Evolutionary conservation across 2,113 vertebrate genomes (phyloP).

Genomic region (Poecile atricapillus): DNA sequence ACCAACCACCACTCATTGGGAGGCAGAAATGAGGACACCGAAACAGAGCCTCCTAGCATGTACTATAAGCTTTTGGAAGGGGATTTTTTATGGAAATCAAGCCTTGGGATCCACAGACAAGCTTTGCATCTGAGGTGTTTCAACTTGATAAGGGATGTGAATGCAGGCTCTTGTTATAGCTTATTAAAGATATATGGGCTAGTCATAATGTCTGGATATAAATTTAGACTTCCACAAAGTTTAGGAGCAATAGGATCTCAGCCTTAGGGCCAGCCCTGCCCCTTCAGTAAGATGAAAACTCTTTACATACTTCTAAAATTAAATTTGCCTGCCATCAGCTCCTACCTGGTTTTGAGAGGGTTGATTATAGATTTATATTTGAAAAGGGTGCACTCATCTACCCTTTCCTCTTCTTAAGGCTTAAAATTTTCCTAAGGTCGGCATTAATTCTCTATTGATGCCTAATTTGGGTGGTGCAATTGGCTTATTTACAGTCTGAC

Average conservation of each 20-base stretch:
- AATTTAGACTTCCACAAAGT: not conserved
- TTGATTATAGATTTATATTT: not conserved
- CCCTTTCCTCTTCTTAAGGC: not conserved
- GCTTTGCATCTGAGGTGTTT: not conserved
- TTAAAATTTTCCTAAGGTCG: not conserved
- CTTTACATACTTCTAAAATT: not conserved
- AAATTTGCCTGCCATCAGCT: not conserved
- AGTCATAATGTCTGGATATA: not conserved
- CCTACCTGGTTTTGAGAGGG: not conserved
- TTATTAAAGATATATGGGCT: not conserved
- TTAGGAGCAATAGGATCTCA: not conserved
- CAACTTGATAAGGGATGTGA: not conserved
- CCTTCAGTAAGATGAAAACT: not conserved
- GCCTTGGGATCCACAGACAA: not conserved
- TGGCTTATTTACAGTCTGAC: not conserved
- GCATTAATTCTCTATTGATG: not conserved
- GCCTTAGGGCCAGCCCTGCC: not conserved
- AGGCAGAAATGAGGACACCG: not conserved
- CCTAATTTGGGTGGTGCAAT: constrained; percentile 5
- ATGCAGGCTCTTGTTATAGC: not conserved
- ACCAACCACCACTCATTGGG: not conserved
- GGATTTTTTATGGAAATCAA: not conserved
- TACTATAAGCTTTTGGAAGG: not conserved
- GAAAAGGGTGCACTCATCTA: not conserved
- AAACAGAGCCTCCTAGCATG: not conserved